Conservation (phyloP, 1,140 invertebrate genomes). For the Popillia japonica region DNA sequence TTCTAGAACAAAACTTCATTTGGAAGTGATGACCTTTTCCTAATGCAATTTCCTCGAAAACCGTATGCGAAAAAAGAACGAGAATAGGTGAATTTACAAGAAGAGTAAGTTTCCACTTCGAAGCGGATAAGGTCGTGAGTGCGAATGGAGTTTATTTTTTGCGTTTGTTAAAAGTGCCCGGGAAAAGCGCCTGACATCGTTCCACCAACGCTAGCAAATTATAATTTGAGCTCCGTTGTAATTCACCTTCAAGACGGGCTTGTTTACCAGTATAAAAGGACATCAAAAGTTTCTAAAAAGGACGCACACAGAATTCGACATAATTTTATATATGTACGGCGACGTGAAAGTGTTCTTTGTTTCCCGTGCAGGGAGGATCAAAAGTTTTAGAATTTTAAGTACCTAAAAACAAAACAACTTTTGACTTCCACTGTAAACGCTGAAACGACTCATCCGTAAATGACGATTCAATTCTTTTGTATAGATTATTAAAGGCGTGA, state of each 20-base stretch:
- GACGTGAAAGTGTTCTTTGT: not conserved
- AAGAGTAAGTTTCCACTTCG: not conserved
- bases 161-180: not conserved
- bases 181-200: not conserved
- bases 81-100: not conserved
- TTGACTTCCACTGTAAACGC: no score
- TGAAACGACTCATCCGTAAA: not conserved
- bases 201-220: not conserved
- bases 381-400: no score
- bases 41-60: conserved; percentile 10
- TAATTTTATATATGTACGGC: conserved; percentile 12
- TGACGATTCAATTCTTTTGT: conserved; percentile 4
- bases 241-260: not conserved
- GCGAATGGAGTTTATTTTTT: not conserved
- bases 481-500: not conserved
- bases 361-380: not conserved
- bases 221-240: not conserved
- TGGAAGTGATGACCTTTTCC: not conserved
- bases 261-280: conserved; percentile 5
- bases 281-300: not conserved
- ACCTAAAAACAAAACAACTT: no score
- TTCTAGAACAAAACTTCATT: conserved; percentile 1
- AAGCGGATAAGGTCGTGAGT: not conserved
- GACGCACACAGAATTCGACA: not conserved
- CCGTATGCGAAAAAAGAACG: conserved; percentile 4